Base-by-base conservation (phyloP, 2,888 invertebrate genomes). In the Volucella zonaria region DNA sequence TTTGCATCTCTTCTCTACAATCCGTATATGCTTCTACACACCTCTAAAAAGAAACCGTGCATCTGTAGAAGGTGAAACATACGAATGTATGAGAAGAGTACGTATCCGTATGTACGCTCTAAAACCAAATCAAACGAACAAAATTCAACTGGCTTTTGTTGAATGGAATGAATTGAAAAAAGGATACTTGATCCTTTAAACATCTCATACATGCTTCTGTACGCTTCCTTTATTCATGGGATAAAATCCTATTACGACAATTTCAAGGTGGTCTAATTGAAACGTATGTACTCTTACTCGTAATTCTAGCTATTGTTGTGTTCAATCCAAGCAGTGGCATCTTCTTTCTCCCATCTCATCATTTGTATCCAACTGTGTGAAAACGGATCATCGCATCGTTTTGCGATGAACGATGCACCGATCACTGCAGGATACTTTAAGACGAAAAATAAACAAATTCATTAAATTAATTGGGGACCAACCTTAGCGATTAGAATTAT, bases 231-330 rank as follows among this genome's bases (percentile, higher is more conserved):
- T 74, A 61, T 80, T 40, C 79, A 66, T 82, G 59, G 49, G 67
- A 82, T 71, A 71, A 82, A 82, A 82, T 82, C 82, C 77, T 66
- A 82, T 82, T 77, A 82, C 70, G 68, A 56, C 82, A 77, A 77
- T 82, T 82, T 82, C 82, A 82, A 82, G 82, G 82, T 82, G 82
- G 82, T 82, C 82, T 82, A 73, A 82, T 77, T 77, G 77, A 77
- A 71, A 77, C 54, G 12, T 66, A 62, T 73, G 45, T 42, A 42
- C 64, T 38, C 12, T 18, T 52, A 38, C 51, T n/a, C 31, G 31
- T 6, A 31, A 6, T 31, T 31, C 31, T 6, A 43, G 45, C 23
- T 31, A 67, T 77, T 61, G 61, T 66, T 82, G 64, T 77, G 54
- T 61, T 58, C 66, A 82, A 77, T 61, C 64, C 66, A 82, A 82